Evolutionary conservation across 2,888 invertebrate species (phyloP).

Genomic region (Cryptops parisi): DNA sequence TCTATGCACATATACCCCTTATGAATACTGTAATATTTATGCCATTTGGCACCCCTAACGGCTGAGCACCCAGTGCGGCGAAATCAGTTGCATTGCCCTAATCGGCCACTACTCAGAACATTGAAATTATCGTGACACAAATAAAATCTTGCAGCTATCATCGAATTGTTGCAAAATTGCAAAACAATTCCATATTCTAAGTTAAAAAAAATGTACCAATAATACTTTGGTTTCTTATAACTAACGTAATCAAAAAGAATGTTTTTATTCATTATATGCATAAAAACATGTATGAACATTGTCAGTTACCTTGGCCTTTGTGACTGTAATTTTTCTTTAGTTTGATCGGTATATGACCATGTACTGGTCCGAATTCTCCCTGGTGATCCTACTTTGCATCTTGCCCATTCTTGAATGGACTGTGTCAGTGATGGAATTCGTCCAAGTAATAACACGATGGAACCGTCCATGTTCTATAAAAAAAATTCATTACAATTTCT

Average conservation of each 20-base stretch:
- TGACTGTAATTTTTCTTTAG: slow-evolving; percentile 18
- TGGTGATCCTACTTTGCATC: slow-evolving; percentile 19
- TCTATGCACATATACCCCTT: no score
- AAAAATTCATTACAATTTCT: background rate
- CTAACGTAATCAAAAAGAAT: background rate
- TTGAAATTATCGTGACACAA: no score
- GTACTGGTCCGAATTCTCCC: slow-evolving; percentile 18
- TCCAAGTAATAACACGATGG: slow-evolving; percentile 24
- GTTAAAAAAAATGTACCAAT: background rate
- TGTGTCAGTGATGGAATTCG: slow-evolving; percentile 22
- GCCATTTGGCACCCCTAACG: no score
- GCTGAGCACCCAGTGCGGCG: no score
- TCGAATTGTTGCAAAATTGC: no score
- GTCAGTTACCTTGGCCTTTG: slow-evolving; percentile 17
- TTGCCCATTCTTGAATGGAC: slow-evolving; percentile 25
- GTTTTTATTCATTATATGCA: background rate
- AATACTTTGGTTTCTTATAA: background rate
- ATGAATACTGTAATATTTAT: no score
- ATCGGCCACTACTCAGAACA: no score
- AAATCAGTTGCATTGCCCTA: no score
- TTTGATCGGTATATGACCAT: slow-evolving; percentile 17
- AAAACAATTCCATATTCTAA: background rate
- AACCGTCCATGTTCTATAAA: slow-evolving; percentile 23
- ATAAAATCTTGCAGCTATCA: no score
- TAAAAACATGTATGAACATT: background rate